Conservation (phyloP, 2,113 vertebrate species). For the Myocastor coypus region DNA sequence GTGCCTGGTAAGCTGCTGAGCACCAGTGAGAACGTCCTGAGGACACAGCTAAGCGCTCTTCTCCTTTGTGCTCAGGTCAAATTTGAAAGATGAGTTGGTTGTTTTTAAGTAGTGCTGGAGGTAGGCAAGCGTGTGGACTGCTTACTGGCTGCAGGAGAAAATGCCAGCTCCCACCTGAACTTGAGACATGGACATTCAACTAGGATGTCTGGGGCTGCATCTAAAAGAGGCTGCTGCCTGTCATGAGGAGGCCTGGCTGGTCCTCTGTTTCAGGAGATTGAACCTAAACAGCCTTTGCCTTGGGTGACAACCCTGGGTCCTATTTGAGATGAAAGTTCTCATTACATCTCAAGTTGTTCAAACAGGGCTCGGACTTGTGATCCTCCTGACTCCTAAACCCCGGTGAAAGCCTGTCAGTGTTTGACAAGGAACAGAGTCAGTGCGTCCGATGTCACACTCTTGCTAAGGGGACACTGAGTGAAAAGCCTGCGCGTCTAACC, state of each 20-base stretch:
- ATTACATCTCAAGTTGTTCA: neutral
- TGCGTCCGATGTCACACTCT: neutral
- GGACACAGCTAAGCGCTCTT: slow-evolving; percentile 11
- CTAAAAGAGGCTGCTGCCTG: neutral
- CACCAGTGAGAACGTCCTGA: slow-evolving; percentile 82
- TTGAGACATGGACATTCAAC: slow-evolving; percentile 26
- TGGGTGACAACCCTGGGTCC: neutral
- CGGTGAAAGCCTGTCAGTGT: neutral
- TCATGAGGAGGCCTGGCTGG: neutral
- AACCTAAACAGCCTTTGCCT: neutral
- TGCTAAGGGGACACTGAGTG: neutral
- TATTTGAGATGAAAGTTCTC: neutral
- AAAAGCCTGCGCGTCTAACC: neutral
- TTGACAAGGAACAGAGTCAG: neutral
- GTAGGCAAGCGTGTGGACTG: slow-evolving; percentile 2
- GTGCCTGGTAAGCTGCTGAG: slow-evolving; percentile 79
- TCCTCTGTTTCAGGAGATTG: neutral
- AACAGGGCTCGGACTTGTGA: neutral
- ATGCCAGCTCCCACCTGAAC: slow-evolving; percentile 10
- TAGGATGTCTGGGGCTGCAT: neutral
- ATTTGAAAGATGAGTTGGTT: slow-evolving; percentile 59
- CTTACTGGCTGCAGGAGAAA: neutral
- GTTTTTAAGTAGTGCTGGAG: slow-evolving; percentile 54
- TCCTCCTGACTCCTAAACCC: neutral
- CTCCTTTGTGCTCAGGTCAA: slow-evolving; percentile 26